Base-by-base conservation (phyloP, 2,797 vertebrate genomes). In the Thunnus albacares region DNA sequence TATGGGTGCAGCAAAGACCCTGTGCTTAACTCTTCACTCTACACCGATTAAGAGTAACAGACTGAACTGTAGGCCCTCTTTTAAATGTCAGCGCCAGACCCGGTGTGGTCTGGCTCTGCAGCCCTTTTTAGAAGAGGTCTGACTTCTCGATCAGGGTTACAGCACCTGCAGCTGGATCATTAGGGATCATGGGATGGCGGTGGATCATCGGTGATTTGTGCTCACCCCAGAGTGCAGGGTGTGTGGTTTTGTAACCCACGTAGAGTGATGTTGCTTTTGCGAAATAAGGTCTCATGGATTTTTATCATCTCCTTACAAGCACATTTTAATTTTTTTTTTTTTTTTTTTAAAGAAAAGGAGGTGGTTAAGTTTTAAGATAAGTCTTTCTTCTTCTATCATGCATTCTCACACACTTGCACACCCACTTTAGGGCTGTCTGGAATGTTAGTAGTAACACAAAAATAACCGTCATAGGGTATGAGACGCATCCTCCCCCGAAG, bases 51-150 rank as follows among this genome's bases (percentile, higher is more conserved):
- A 51, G 17, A 79, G 47, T 22, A 30, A 70, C 75, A 64, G 73
- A 53, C 69, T 58, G 28, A 71, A 63, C 65, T 62, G 65, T 30
- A 76, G 82, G 59, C 65, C 82, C 72, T 83, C 74, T 71, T 78
- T 79, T 59, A 77, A 86, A 89, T 83, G 81, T 82, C 82, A 83
- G 75, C 2, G 2, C 67, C 86, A 78, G 83, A 90, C 86, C 71
- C 52, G 69, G 51, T 52, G 51, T 9, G 45, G 74, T 89, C 81
- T 82, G 86, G 83, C 75, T 82, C 87, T 83, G 76, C 80, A 94
- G 91, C 92, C 92, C 91, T 93, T 74, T 51, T 92, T 63, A 87
- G 78, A 75, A 71, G 90, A 92, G 83, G 80, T 88, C 84, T 72
- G 49, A 59, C 77, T 70, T 79, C 52, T 81, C 2, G 17, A 81